Evolutionary conservation across 1,140 invertebrate genomes (phyloP).

Genomic region (Anoplophora glabripennis): DNA sequence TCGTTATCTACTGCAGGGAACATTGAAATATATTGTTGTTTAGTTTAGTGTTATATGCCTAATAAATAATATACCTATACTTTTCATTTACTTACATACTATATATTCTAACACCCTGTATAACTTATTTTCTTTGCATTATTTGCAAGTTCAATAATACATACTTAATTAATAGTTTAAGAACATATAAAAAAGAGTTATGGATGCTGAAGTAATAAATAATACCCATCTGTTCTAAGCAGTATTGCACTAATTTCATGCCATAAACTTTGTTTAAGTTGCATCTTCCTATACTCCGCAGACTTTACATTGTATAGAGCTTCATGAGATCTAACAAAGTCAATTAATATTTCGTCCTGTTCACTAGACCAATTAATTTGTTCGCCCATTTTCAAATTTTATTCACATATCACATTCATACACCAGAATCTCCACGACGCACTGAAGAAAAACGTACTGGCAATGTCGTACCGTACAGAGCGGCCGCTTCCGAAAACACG

Average conservation of each 20-base stretch:
- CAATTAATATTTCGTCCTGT: constrained; percentile 19
- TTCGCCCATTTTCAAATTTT: constrained; percentile 9
- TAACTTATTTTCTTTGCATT: too few species aligned
- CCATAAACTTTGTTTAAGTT: constrained; percentile 9
- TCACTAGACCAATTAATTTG: constrained; percentile 8
- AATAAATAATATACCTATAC: too few species aligned
- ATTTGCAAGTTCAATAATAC: too few species aligned
- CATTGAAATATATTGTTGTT: too few species aligned
- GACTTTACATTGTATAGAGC: constrained; percentile 8
- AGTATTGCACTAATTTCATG: constrained; percentile 1
- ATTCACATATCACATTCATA: neutral
- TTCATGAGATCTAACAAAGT: constrained; percentile 20
- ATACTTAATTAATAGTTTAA: too few species aligned
- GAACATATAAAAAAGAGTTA: too few species aligned
- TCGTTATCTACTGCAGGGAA: too few species aligned
- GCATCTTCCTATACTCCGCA: neutral
- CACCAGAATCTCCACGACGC: neutral
- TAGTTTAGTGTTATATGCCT: too few species aligned
- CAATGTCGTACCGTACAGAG: neutral
- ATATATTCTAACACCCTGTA: too few species aligned
- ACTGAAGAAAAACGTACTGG: neutral
- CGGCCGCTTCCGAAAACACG: neutral
- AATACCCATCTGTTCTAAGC: constrained; percentile 6
- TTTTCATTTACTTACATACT: too few species aligned
- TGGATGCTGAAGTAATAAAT: too few species aligned